Evolutionary conservation across 2,888 invertebrate species (phyloP).

Genomic region (Dione juno): DNA sequence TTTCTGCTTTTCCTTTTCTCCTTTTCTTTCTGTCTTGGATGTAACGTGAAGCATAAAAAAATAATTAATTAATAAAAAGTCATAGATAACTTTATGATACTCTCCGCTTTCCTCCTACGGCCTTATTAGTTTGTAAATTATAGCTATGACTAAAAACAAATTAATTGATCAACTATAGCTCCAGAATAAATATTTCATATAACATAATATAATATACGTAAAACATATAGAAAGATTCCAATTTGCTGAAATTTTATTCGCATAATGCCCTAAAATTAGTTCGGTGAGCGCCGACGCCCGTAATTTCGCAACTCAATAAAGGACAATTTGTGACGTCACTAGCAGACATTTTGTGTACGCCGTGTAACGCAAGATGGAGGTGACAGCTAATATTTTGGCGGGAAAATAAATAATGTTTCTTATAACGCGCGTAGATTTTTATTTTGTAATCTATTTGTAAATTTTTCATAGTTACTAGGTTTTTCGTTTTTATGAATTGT

Average conservation of each 20-base stretch:
- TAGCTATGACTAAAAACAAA: no score
- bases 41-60: no score
- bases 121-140: no score
- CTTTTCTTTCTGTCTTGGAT: no score
- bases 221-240: constrained; percentile 34
- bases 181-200: no score
- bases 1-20: no score
- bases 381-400: constrained; percentile 28
- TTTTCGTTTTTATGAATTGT: background rate
- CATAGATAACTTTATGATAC: no score
- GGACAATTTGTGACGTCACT: constrained; percentile 79
- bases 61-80: no score
- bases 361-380: constrained; percentile 46
- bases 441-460: background rate
- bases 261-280: constrained; percentile 64
- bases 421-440: background rate
- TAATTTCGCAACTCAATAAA: constrained; percentile 79
- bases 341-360: constrained; percentile 63
- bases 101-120: no score
- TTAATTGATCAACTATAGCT: no score
- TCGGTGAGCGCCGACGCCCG: constrained; percentile 63
- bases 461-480: background rate
- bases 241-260: constrained; percentile 45
- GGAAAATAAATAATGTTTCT: constrained; percentile 10
- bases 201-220: constrained; percentile 22